These are phyloP conservation scores for Tretioscincus oriximinensis DNA, from an alignment of 2,113 vertebrate genomes.

Conservation along the genomic window DNA sequence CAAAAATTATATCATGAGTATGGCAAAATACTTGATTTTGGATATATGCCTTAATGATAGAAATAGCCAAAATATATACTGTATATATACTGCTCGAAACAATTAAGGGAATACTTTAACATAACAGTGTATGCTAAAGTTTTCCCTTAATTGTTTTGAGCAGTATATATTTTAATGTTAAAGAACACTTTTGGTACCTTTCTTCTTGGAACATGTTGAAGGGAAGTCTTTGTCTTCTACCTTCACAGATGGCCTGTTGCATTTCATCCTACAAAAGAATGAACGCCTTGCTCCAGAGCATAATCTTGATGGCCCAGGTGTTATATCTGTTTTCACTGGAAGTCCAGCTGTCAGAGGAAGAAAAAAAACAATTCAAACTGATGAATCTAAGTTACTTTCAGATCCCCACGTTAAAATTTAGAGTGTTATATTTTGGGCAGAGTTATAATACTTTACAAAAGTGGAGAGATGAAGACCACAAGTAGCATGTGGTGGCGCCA, in stretches of 20 bases:
- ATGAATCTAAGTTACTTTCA: background rate
- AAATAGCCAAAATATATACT: background rate
- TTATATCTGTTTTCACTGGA: constrained; percentile 96
- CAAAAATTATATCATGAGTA: constrained; percentile 25
- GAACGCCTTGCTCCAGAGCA: constrained; percentile 95
- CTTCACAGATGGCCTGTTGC: constrained; percentile 95
- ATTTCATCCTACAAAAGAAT: constrained; percentile 99
- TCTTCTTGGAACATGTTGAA: constrained; percentile 97
- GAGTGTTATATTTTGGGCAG: background rate
- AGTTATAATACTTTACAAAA: background rate
- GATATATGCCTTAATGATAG: background rate
- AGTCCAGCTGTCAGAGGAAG: constrained; percentile 83
- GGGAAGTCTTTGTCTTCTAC: constrained; percentile 97
- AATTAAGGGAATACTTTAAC: no score
- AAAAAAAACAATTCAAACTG: constrained; percentile 4
- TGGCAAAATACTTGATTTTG: background rate
- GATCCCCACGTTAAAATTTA: background rate
- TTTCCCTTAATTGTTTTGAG: no score
- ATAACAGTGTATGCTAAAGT: no score
- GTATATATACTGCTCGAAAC: no score
- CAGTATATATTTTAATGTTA: no score
- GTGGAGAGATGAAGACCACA: background rate
- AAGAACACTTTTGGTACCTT: constrained; percentile 77
- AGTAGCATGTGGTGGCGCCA: background rate
- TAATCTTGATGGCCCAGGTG: constrained; percentile 90